Base-by-base conservation (phyloP, 2,888 invertebrate species). In the Megaustenia siamemsis region DNA sequence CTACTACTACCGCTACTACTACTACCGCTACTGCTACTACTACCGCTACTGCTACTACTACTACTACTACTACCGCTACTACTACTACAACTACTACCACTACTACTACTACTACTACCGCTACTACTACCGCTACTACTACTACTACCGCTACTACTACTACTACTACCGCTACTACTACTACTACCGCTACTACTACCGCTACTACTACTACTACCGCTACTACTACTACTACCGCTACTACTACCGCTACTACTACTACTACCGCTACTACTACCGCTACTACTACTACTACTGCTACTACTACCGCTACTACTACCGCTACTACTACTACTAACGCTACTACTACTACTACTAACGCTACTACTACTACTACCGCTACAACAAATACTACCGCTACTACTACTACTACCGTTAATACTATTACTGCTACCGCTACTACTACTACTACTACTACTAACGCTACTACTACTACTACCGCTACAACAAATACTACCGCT, bases 161-260 rank as follows among this genome's bases (percentile, higher is more conserved):
- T 15, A 66, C 63, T 6, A 66, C 79, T 40, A 40, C 79, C 10
- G 24, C 79, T 40, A 66, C 68, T 66, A 66, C 60, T 40, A 40
- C 38, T 79, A 35, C 66, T 38, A n/a, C 63, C 40, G 40, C 66
- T 66, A 15, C 66, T 66, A 79, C 45, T 40, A 66, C 79, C 15
- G 63, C 66, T 40, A 79, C 35, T 0, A 79, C 79, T 40, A 79
- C 79, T 66, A 79, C 66, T 66, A 66, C 43, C n/a, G 28, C 43
- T 66, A 3, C 12, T 68, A 12, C 8, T 49, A 12, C 49, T 49
- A 49, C n/a, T n/a, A n/a, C n/a, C n/a, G n/a, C n/a, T n/a, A n/a
- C n/a, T n/a, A n/a, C n/a, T n/a, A n/a, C n/a, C n/a, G n/a, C n/a
- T n/a, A n/a, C n/a, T n/a, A n/a, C n/a, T n/a, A n/a, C n/a, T n/a